A percentile compares a stretch with the other conserved stretches of the same genome.
Evolutionary conservation across 2,113 vertebrate species (phyloP).

Genomic region (Equus quagga): DNA sequence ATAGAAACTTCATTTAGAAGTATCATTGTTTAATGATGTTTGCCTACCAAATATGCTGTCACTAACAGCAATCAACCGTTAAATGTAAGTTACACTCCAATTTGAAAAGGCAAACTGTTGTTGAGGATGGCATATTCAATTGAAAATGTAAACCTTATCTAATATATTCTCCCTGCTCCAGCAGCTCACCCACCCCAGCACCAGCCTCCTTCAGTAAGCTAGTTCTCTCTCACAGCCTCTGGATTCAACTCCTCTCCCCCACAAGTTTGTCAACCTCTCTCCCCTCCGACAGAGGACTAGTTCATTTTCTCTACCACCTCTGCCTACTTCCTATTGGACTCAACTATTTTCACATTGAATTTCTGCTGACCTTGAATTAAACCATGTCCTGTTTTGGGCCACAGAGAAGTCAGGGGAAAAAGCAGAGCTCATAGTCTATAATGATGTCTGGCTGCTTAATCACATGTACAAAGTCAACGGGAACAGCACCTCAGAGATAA

Average conservation of each 20-base stretch:
- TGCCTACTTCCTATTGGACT: constrained; percentile 10
- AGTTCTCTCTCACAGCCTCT: neutral
- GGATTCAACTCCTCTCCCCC: neutral
- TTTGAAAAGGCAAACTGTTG: constrained; percentile 48
- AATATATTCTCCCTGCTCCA: neutral
- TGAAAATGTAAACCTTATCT: neutral
- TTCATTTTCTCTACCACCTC: constrained; percentile 6
- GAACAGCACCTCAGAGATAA: neutral
- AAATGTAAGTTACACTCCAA: neutral
- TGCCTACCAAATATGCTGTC: neutral
- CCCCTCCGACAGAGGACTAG: neutral
- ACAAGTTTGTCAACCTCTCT: neutral
- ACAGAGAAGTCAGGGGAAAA: constrained; percentile 5
- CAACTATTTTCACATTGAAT: constrained; percentile 51
- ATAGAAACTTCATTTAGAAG: neutral
- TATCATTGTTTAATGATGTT: neutral
- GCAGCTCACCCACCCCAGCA: neutral
- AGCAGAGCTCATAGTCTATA: neutral
- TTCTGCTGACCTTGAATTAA: constrained; percentile 59
- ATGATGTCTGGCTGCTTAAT: constrained; percentile 19
- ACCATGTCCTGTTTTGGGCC: neutral
- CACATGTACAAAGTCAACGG: neutral
- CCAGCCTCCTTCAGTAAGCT: neutral
- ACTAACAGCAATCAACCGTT: neutral
- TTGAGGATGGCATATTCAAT: neutral